Evolutionary conservation across 2,113 vertebrate genomes (phyloP).

Genomic region (Psittacula cyanocephala): DNA sequence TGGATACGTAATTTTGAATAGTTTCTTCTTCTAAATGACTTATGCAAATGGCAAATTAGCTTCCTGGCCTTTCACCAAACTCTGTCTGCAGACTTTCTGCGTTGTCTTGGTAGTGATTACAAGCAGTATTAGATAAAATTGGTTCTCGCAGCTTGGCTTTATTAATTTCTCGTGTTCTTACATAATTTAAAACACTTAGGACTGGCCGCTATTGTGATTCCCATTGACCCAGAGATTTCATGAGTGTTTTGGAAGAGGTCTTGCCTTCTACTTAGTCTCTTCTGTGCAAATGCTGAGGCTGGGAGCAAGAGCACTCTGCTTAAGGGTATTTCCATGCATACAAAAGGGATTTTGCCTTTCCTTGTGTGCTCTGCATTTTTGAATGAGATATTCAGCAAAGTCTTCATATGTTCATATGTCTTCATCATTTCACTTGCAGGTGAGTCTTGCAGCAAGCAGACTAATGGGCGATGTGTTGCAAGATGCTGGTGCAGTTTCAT

Average conservation of each 20-base stretch:
- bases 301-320: neutral
- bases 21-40: constrained; percentile 53
- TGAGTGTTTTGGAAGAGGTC: neutral
- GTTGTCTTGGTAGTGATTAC: constrained; percentile 11
- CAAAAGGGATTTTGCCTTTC: neutral
- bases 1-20: constrained; percentile 54
- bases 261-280: neutral
- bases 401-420: neutral
- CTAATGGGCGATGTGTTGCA: rapidly evolving
- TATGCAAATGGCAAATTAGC: constrained; percentile 59
- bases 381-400: neutral
- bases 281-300: neutral
- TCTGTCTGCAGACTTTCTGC: neutral
- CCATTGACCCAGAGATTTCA: constrained; percentile 8
- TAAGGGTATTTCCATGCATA: neutral
- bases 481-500: neutral
- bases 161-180: constrained; percentile 27
- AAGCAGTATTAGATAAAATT: constrained; percentile 11
- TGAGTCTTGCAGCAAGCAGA: neutral
- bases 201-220: neutral
- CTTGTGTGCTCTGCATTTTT: neutral
- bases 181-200: constrained; percentile 22
- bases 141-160: neutral
- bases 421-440: neutral
- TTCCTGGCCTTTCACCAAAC: constrained; percentile 46